Percentiles rank a stretch among this genome's conserved stretches.
Conservation (phyloP, 2,888 invertebrate genomes). For the Pinctada fucata region DNA sequence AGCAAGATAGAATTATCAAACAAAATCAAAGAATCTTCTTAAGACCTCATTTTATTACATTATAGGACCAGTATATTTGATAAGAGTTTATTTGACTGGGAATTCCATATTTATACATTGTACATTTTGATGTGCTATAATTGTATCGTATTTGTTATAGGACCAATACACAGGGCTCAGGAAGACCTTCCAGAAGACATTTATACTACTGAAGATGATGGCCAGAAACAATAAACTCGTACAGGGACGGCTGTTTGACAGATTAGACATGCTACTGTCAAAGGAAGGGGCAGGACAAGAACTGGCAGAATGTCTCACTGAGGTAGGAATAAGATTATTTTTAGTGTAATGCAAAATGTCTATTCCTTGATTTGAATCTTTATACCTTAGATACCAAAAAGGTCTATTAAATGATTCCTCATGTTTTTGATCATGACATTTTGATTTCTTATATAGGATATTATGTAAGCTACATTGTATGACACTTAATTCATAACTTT, state of each 20-base stretch:
- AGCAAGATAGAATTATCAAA: no score
- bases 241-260: constrained; percentile 72
- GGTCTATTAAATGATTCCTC: neutral
- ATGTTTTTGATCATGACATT: no score
- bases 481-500: no score
- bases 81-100: no score
- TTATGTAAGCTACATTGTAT: no score
- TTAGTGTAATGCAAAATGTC: no score
- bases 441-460: no score
- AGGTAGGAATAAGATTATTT: constrained; percentile 44
- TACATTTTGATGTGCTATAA: no score
- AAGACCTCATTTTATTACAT: no score
- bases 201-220: constrained; percentile 66
- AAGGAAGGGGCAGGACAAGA: constrained; percentile 71
- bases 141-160: constrained; percentile 38
- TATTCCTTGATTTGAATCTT: neutral
- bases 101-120: no score
- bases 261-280: constrained; percentile 70
- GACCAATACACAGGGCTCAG: constrained; percentile 71
- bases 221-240: constrained; percentile 70
- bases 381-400: neutral
- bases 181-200: constrained; percentile 69
- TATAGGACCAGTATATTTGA: no score
- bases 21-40: no score
- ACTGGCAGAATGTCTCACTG: constrained; percentile 70